Base-by-base conservation (phyloP, 1,140 invertebrate species). In the Chrysopa pallens region DNA sequence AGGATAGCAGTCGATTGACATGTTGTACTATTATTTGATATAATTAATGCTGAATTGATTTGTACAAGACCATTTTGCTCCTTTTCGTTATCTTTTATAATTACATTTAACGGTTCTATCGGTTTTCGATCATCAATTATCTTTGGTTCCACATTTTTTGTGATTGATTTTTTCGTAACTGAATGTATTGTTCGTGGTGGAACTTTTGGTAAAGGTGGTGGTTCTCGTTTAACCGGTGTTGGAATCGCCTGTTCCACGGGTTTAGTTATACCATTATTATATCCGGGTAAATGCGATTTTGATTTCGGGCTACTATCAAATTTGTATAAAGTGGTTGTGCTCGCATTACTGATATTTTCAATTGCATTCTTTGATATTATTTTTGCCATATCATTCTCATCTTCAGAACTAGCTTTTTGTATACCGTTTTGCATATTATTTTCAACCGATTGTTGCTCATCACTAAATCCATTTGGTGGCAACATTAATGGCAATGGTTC, bases 301-400 rank as follows among this genome's bases (percentile, higher is more conserved):
- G 42, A 53, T 17, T 33, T 52, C 52, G 5, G 53, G 50, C 14
- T 54, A 54, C 41, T 61, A 29, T 50, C 61, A 51, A 81, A 79
- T 42, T 68, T 69, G 52, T 74, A 77, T 43, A 72, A 67, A 44
- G 76, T 63, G 2, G 69, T 70, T 28, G 60, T 68, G 14, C 74
- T 74, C 14, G 76, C 78, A 56, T 72, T 72, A 13, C 73, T 62
- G 50, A 81, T 82, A 52, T 80, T 78, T 35, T 76, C 74, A 36
- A 78, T 50, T 1, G 77, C 74, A 2, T 61, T 55, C 42, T 67
- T 68, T 0, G 74, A 70, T 36, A 79, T 69, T 36, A 53, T 60
- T 49, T 60, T 68, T 23, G 17, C 17, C 37, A 53, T 53, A 38
- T 54, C 55, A 38, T 60, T 56, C 36, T 45, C 42, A 39, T 48